phyloP scores from a whole-genome alignment of 2,888 invertebrate species.

The Dasysyrphus albostriatus region DNA sequence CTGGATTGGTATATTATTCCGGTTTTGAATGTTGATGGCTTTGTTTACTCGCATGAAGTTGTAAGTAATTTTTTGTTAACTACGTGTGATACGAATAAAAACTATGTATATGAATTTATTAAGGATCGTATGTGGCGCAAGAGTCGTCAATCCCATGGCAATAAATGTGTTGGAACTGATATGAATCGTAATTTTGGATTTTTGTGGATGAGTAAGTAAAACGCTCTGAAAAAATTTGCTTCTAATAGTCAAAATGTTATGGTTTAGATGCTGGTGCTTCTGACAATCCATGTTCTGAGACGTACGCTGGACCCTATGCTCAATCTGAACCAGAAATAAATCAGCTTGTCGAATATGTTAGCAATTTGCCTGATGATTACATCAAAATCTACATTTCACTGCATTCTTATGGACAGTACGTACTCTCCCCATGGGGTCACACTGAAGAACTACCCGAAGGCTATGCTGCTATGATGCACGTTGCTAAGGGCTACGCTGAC shows the following conservation, averaged over 20 bases:
- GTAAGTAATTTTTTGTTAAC: conserved; percentile 84
- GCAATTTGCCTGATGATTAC: conserved; percentile 81
- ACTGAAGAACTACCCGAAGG: conserved; percentile 84
- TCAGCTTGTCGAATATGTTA: conserved; percentile 84
- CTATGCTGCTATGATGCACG: conserved; percentile 84
- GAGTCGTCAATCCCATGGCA: conserved; percentile 85
- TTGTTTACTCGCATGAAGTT: conserved; percentile 86
- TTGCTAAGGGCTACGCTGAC: conserved; percentile 85
- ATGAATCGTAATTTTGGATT: conserved; percentile 82
- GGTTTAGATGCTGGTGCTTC: conserved; percentile 84
- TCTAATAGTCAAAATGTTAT: background rate
- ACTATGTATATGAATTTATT: background rate
- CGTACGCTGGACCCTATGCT: conserved; percentile 85
- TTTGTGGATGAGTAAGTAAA: conserved; percentile 80
- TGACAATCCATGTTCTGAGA: conserved; percentile 81
- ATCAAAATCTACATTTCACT: conserved; percentile 86
- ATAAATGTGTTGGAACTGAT: conserved; percentile 82
- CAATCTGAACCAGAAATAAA: conserved; percentile 86
- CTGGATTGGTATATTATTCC: conserved; percentile 91
- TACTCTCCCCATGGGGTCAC: conserved; percentile 87
- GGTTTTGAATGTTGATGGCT: conserved; percentile 90
- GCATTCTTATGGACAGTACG: conserved; percentile 87
- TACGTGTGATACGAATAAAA: background rate
- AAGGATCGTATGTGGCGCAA: conserved; percentile 88
- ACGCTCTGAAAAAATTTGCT: no score